A percentile compares a stretch with the other conserved stretches of the same genome.
phyloP scores from a whole-genome alignment of 2,888 invertebrate species.

The Girardia tigrina region DNA sequence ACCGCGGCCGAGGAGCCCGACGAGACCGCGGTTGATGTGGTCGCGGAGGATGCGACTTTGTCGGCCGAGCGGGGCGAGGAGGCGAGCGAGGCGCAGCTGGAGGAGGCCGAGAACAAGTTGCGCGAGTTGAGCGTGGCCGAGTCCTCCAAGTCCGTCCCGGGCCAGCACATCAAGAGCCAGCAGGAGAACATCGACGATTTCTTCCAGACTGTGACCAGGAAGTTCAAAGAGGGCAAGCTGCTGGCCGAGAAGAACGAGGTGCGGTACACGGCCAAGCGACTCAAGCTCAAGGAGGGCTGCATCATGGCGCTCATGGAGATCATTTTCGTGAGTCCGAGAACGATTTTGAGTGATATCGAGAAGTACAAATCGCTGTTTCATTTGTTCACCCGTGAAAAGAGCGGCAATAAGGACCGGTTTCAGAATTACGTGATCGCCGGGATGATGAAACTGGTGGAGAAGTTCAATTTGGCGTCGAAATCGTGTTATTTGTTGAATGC shows the following conservation, averaged over 20 bases:
- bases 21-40: too few species aligned
- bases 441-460: constrained; percentile 72
- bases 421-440: constrained; percentile 76
- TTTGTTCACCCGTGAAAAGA: constrained; percentile 38
- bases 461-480: constrained; percentile 62
- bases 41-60: too few species aligned
- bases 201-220: background rate
- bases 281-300: constrained; percentile 53
- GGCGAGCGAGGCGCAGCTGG: too few species aligned
- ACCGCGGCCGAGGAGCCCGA: too few species aligned
- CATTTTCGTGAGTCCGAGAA: constrained; percentile 55
- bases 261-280: background rate
- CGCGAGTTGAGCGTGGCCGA: background rate
- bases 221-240: constrained; percentile 5
- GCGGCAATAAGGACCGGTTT: constrained; percentile 38
- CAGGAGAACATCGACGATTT: background rate
- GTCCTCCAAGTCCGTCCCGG: background rate
- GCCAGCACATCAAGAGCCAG: background rate
- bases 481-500: constrained; percentile 74
- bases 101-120: background rate
- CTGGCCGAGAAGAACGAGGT: background rate
- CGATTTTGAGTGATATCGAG: constrained; percentile 54
- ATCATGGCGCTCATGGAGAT: constrained; percentile 81
- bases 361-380: constrained; percentile 44
- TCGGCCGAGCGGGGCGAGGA: too few species aligned